Evolutionary conservation across 2,888 invertebrate species (phyloP).

Genomic region (Lampropteryx suffumata): DNA sequence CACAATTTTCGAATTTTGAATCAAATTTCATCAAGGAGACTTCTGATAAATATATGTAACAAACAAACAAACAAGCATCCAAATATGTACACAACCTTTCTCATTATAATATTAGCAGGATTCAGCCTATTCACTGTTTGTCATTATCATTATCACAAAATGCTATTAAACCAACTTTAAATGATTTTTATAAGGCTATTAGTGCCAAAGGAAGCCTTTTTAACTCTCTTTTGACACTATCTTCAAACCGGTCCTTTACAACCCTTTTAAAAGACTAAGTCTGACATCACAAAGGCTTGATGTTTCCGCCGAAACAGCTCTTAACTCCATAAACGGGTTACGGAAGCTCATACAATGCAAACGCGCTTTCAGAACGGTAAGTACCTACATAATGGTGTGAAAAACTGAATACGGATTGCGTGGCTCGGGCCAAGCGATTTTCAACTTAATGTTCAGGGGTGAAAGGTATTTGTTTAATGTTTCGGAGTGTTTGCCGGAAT

Average conservation of each 20-base stretch:
- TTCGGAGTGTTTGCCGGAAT: background rate
- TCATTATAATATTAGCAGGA: no score
- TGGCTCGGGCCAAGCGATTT: background rate
- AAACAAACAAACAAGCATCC: no score
- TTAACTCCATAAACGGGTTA: slow-evolving; percentile 18
- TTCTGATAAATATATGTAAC: no score
- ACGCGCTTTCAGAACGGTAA: slow-evolving; percentile 19
- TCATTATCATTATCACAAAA: no score
- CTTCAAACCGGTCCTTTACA: background rate
- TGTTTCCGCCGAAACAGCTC: slow-evolving; percentile 15
- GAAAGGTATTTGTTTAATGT: background rate
- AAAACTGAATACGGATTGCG: slow-evolving; percentile 17
- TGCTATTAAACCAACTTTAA: no score
- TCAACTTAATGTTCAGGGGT: background rate
- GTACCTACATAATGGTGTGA: slow-evolving; percentile 21
- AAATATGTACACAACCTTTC: no score
- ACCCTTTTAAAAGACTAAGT: slow-evolving; percentile 3
- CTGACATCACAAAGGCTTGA: slow-evolving; percentile 11
- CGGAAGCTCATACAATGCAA: slow-evolving; percentile 29
- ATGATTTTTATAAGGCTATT: no score
- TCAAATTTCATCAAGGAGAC: no score
- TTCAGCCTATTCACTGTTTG: no score
- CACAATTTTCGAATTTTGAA: background rate
- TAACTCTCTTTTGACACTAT: no score
- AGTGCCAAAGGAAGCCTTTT: no score